phyloP scores from a whole-genome alignment of 2,888 invertebrate genomes.

The Cistogaster globosa region DNA sequence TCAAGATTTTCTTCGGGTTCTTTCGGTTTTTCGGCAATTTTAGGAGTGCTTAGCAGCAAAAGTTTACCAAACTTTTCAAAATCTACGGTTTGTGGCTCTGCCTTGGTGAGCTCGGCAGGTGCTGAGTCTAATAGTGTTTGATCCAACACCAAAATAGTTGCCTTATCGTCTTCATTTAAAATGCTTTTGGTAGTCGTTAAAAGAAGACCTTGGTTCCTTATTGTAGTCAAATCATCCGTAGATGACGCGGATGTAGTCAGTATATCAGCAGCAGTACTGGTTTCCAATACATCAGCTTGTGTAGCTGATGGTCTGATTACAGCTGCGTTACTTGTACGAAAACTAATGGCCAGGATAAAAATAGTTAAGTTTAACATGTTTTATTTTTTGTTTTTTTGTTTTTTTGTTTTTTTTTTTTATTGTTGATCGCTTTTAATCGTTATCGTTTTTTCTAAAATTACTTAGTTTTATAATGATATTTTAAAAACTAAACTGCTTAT shows the following conservation, averaged over 20 bases:
- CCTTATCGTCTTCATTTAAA: constrained; percentile 74
- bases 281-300: constrained; percentile 36
- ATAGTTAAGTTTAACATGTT: constrained; percentile 42
- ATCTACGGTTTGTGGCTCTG: background rate
- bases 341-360: constrained; percentile 29
- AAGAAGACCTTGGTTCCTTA: constrained; percentile 38
- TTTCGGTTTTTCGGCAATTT: constrained; percentile 73
- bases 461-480: constrained; percentile 54
- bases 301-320: constrained; percentile 52
- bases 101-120: constrained; percentile 50
- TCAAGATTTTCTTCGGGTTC: constrained; percentile 75
- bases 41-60: constrained; percentile 78
- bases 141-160: constrained; percentile 72
- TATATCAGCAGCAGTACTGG: constrained; percentile 31
- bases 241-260: constrained; percentile 12
- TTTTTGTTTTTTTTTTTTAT: background rate
- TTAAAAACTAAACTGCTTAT: constrained; percentile 68
- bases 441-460: constrained; percentile 16
- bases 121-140: constrained; percentile 73
- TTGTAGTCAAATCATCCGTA: constrained; percentile 44
- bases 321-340: constrained; percentile 34
- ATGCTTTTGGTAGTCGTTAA: background rate
- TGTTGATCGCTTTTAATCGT: background rate
- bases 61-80: constrained; percentile 75
- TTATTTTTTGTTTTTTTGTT: background rate